phyloP scores from a whole-genome alignment of 2,888 invertebrate genomes.

The Apamea epomidion region DNA sequence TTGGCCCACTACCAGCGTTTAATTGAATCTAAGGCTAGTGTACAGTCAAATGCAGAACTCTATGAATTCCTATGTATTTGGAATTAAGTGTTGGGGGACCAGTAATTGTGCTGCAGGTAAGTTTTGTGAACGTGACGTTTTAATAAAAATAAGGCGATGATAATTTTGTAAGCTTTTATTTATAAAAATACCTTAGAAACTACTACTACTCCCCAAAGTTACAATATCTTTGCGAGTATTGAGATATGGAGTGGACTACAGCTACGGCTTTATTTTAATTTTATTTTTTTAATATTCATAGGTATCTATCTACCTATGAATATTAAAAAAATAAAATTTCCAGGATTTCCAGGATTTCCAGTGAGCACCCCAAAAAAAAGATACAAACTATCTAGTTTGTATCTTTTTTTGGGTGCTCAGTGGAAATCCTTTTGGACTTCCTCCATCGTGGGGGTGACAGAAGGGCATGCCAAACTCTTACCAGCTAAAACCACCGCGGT shows the following conservation, averaged over 20 bases:
- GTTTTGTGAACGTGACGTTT: not conserved
- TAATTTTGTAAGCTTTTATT: not conserved
- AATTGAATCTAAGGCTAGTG: conserved; percentile 53
- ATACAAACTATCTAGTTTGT: too few relatives aligned
- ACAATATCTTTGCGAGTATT: not conserved
- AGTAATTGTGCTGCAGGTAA: not conserved
- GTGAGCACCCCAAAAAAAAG: too few relatives aligned
- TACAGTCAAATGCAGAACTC: conserved; percentile 39
- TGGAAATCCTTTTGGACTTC: too few relatives aligned
- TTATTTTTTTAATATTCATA: too few relatives aligned
- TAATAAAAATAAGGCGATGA: not conserved
- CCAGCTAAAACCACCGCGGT: too few relatives aligned
- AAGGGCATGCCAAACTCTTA: too few relatives aligned
- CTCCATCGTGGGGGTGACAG: too few relatives aligned
- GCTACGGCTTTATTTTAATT: not conserved
- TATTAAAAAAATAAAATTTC: too few relatives aligned
- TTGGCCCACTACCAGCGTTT: conserved; percentile 63
- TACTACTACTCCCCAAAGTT: too few relatives aligned
- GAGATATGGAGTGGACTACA: not conserved
- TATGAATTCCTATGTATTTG: not conserved
- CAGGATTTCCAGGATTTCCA: too few relatives aligned
- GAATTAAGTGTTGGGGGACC: not conserved
- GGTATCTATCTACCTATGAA: too few relatives aligned
- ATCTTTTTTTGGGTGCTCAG: too few relatives aligned
- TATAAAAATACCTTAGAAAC: not conserved